These are phyloP conservation scores for Notamacropus eugenii DNA, from an alignment of 2,797 vertebrate genomes.

Conservation along the genomic window DNA sequence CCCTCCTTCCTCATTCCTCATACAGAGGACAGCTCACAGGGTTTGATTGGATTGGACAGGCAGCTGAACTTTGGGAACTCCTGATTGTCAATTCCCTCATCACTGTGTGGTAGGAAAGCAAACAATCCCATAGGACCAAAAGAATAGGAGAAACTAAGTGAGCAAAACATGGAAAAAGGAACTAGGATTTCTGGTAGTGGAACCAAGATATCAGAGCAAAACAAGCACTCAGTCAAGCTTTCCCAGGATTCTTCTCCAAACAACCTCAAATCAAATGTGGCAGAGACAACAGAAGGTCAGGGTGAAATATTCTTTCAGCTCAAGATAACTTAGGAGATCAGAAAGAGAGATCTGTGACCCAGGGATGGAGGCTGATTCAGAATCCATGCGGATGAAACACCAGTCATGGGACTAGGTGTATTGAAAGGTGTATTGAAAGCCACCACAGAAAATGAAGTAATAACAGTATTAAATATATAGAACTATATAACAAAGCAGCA, in stretches of 20 bases:
- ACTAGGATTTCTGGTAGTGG: neutral
- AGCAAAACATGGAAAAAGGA: neutral
- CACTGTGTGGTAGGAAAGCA: neutral
- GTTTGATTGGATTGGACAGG: conserved; percentile 3
- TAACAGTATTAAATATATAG: too few species aligned
- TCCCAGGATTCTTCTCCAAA: neutral
- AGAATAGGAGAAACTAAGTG: neutral
- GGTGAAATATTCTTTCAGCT: neutral
- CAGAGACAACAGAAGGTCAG: neutral
- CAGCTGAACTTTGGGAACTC: neutral
- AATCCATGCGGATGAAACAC: neutral
- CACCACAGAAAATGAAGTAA: too few species aligned
- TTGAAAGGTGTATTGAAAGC: too few species aligned
- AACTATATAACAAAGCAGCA: neutral
- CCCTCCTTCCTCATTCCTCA: neutral
- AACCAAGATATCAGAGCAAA: neutral
- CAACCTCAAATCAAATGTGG: neutral
- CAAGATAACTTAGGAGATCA: neutral
- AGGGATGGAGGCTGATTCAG: neutral
- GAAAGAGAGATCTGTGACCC: neutral
- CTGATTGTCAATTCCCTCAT: neutral
- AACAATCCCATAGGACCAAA: conserved; percentile 8
- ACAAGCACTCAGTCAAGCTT: neutral
- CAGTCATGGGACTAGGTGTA: neutral
- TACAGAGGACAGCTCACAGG: neutral